phyloP scores from a whole-genome alignment of 2,113 vertebrate species.

The Phaethornis superciliosus region DNA sequence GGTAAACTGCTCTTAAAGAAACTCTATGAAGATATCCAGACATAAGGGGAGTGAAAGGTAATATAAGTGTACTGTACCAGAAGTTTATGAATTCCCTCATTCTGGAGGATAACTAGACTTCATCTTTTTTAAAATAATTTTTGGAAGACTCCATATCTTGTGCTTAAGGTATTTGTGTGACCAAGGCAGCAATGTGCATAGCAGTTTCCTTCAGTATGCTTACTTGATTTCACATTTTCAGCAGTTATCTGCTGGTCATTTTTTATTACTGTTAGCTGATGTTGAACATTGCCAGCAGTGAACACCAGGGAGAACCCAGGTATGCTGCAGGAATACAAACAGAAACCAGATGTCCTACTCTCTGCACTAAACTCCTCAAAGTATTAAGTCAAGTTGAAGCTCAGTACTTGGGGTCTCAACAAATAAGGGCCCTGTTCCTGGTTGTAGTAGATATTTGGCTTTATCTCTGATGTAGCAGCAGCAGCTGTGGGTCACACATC shows the following conservation, averaged over 20 bases:
- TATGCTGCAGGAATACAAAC: background rate
- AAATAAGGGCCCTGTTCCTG: background rate
- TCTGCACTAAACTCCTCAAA: background rate
- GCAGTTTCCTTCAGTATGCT: background rate
- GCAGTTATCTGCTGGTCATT: background rate
- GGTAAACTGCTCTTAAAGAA: background rate
- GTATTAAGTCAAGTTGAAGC: background rate
- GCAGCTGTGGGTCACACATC: rapidly evolving
- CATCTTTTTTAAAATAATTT: background rate
- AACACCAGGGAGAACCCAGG: background rate
- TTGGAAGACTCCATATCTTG: background rate
- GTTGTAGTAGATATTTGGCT: background rate
- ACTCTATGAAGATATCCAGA: background rate
- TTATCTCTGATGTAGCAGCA: background rate
- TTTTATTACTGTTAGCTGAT: background rate
- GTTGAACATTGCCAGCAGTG: background rate
- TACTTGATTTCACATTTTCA: background rate
- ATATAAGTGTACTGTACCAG: background rate
- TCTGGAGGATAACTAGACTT: background rate
- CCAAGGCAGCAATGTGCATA: background rate
- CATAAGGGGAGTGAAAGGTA: background rate
- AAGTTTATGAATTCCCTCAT: background rate
- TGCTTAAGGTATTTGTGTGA: background rate
- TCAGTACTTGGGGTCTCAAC: background rate
- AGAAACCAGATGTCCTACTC: background rate